A percentile compares a stretch with the other conserved stretches of the same genome.
Conservation (phyloP, 2,888 invertebrate genomes). For the Rhingia rostrata region DNA sequence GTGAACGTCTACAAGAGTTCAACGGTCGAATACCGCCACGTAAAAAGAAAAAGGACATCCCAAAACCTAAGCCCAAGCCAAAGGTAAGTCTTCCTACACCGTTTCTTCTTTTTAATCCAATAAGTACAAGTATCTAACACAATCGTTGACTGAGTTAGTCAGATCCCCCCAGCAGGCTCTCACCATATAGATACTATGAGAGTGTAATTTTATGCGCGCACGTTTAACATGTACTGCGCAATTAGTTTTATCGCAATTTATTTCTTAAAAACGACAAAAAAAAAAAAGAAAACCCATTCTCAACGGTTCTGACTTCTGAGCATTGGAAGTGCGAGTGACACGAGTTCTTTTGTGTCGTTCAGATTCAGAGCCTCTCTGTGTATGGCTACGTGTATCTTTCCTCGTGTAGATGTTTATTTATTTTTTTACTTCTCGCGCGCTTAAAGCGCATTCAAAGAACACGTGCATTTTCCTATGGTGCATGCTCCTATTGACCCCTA, state of each 20-base stretch:
- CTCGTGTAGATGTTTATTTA: slow-evolving; percentile 14
- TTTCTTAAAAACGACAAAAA: slow-evolving; percentile 46
- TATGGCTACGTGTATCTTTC: slow-evolving; percentile 50
- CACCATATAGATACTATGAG: slow-evolving; percentile 1
- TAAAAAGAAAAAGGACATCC: slow-evolving; percentile 81
- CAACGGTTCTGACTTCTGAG: slow-evolving; percentile 46
- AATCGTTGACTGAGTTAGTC: neutral
- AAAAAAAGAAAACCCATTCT: slow-evolving; percentile 51
- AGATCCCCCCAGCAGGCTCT: neutral
- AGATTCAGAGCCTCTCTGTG: slow-evolving; percentile 31
- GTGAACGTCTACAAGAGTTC: slow-evolving; percentile 83
- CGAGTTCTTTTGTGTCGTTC: slow-evolving; percentile 69
- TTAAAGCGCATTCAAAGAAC: slow-evolving; percentile 59
- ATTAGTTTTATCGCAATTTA: slow-evolving; percentile 74
- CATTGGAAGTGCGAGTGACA: slow-evolving; percentile 70
- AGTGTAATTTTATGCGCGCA: slow-evolving; percentile 73
- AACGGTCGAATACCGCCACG: slow-evolving; percentile 82
- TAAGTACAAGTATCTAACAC: neutral
- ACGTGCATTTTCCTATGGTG: slow-evolving; percentile 71
- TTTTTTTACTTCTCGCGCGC: slow-evolving; percentile 1
- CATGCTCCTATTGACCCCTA: slow-evolving; percentile 72
- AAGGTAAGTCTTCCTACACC: slow-evolving; percentile 76
- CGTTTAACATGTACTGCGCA: slow-evolving; percentile 74
- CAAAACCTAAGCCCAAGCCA: slow-evolving; percentile 78
- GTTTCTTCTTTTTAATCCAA: neutral